Base-by-base conservation (phyloP, 2,888 invertebrate genomes). In the Campaea margaritaria region DNA sequence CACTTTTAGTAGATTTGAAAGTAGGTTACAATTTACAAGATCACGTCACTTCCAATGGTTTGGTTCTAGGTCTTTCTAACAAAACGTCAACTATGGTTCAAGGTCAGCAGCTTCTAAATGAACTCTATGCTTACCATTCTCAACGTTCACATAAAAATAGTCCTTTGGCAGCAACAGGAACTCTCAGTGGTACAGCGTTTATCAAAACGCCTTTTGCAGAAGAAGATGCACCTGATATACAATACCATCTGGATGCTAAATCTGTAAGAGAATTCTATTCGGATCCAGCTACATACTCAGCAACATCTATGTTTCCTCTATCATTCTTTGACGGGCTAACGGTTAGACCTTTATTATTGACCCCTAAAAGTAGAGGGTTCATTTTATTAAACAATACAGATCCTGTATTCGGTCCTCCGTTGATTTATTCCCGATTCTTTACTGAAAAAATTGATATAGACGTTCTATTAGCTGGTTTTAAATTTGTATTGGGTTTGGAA, bases 1-100 rank as follows among this genome's bases (percentile, higher is more conserved):
- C 92, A 1, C 91, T 95, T 0, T 78, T 96, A 4, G 87, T 93
- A 44, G 93, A 96, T 82, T 85, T 96, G 48, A 94, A 94, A 46
- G 96, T 96, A 0, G 96, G 96, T 0, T 87, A 93, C 67, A 96
- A 96, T 80, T 86, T 96, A 0, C 96, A 96, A 75, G 95, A 96
- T 74, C 96, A 96, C 74, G 93, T 96, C 0, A 96, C 96, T 0
- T 93, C 94, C 8, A 94, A 94, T 69, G 94, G 93, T 1, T 82
- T 95, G 0, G 70, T 81, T 38, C 53, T 91, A 39, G 65, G 75
- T 38, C 66, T 95, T 12, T 88, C 91, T 0, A 94, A 94, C 70
- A 87, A 93, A 78, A 93, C 94, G 0, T 86, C 93, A 0, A 94
- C 94, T 5, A 70, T 81, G 51, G 84, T 92, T 0, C 72, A 70